Conservation (phyloP, 1,140 invertebrate genomes). For the Diprion similis region DNA sequence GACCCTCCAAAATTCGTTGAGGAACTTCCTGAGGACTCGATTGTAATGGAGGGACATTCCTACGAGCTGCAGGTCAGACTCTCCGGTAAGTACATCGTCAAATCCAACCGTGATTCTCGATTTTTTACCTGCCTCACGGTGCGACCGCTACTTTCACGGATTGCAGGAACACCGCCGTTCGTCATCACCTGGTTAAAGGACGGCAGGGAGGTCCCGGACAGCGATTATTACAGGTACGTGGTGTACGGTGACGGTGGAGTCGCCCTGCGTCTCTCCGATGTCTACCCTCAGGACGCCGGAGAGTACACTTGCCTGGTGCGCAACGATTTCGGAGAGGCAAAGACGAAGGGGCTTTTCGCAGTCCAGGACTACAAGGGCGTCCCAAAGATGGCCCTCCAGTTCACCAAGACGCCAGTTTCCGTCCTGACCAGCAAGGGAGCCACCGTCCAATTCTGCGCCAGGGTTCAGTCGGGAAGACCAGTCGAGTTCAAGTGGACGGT, state of each 20-base stretch:
- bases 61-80: constrained; percentile 65
- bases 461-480: constrained; percentile 43
- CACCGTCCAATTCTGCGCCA: constrained; percentile 57
- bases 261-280: constrained; percentile 70
- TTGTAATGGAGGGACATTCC: constrained; percentile 68
- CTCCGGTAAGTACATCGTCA: constrained; percentile 45
- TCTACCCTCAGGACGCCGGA: constrained; percentile 74
- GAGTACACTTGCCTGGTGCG: constrained; percentile 73
- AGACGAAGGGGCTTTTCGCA: constrained; percentile 62
- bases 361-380: constrained; percentile 55
- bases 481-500: constrained; percentile 58
- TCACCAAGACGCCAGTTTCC: constrained; percentile 58
- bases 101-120: neutral
- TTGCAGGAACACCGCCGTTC: constrained; percentile 68
- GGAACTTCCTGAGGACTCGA: constrained; percentile 54
- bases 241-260: constrained; percentile 68
- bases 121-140: neutral
- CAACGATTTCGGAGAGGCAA: constrained; percentile 66
- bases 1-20: constrained; percentile 60
- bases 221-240: constrained; percentile 69
- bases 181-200: constrained; percentile 77
- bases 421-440: constrained; percentile 48
- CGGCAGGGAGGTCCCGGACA: constrained; percentile 71
- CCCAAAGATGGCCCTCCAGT: constrained; percentile 39
- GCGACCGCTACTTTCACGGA: neutral